Evolutionary conservation across 1,140 invertebrate species (phyloP).

Genomic region (Globodera rostochiensis): DNA sequence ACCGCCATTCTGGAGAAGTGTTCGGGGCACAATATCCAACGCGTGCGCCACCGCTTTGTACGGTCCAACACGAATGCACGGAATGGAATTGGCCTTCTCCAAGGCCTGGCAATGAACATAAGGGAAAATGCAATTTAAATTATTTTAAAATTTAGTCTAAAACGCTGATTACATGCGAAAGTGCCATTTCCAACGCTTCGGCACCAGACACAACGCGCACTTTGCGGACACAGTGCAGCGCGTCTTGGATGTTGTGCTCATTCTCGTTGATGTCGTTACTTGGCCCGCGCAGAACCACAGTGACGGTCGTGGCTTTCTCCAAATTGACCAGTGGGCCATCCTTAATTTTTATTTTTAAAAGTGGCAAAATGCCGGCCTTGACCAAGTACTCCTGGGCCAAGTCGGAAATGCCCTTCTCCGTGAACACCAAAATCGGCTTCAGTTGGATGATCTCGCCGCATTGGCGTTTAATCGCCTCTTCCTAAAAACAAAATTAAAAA

Average conservation of each 20-base stretch:
- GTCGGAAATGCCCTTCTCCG: constrained; percentile 96
- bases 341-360: constrained; percentile 21
- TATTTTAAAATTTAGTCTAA: constrained; percentile 29
- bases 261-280: constrained; percentile 97
- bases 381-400: constrained; percentile 72
- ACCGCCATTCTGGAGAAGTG: constrained; percentile 95
- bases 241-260: constrained; percentile 96
- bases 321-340: constrained; percentile 92
- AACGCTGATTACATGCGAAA: constrained; percentile 73
- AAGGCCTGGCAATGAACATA: constrained; percentile 61
- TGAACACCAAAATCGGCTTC: constrained; percentile 94
- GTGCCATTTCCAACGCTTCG: constrained; percentile 92
- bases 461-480: constrained; percentile 87
- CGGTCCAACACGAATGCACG: constrained; percentile 80
- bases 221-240: constrained; percentile 92
- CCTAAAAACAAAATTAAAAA: constrained; percentile 69
- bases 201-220: constrained; percentile 80
- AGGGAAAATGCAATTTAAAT: constrained; percentile 50
- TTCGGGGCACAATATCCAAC: constrained; percentile 93
- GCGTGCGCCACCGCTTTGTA: constrained; percentile 89
- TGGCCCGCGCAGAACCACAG: constrained; percentile 89
- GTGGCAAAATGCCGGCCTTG: constrained; percentile 85
- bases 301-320: constrained; percentile 94
- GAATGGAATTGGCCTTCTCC: constrained; percentile 75
- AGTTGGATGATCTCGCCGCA: constrained; percentile 90